Evolutionary conservation across 2,113 vertebrate genomes (phyloP).

Genomic region (Regulus satrapa): DNA sequence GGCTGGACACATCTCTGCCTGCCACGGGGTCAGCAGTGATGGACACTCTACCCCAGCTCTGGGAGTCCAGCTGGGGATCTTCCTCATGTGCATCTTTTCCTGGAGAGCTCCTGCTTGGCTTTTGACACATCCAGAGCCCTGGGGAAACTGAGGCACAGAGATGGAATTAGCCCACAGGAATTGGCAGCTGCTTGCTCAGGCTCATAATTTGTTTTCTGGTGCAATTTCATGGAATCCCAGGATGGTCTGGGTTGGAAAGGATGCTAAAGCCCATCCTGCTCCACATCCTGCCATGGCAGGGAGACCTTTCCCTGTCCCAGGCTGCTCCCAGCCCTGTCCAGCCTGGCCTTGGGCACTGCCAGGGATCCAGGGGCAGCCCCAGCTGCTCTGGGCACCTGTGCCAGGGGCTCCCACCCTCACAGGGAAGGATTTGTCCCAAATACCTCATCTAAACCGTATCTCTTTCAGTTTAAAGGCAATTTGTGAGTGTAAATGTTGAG

Average conservation of each 20-base stretch:
- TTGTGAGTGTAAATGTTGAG: neutral
- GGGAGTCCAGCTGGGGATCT: neutral
- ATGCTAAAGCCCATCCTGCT: rapidly evolving
- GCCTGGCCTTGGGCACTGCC: rapidly evolving
- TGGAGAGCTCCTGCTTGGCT: neutral
- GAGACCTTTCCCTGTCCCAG: rapidly evolving
- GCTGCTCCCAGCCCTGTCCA: rapidly evolving
- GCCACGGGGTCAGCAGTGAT: rapidly evolving
- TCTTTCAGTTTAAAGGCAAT: neutral
- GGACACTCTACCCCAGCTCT: neutral
- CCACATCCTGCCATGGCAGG: neutral
- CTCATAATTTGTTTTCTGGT: neutral
- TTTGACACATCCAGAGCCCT: rapidly evolving
- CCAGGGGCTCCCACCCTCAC: neutral
- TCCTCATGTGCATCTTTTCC: neutral
- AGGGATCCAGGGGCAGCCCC: neutral
- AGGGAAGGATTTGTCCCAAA: neutral
- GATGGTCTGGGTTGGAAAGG: neutral
- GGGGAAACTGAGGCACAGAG: neutral
- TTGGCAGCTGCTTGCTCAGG: rapidly evolving
- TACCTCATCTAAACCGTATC: neutral
- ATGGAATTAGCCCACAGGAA: rapidly evolving
- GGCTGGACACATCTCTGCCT: neutral
- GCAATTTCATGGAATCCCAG: neutral
- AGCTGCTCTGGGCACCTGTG: neutral